Evolutionary conservation across 2,888 invertebrate genomes (phyloP).

Genomic region (Pecten maximus): DNA sequence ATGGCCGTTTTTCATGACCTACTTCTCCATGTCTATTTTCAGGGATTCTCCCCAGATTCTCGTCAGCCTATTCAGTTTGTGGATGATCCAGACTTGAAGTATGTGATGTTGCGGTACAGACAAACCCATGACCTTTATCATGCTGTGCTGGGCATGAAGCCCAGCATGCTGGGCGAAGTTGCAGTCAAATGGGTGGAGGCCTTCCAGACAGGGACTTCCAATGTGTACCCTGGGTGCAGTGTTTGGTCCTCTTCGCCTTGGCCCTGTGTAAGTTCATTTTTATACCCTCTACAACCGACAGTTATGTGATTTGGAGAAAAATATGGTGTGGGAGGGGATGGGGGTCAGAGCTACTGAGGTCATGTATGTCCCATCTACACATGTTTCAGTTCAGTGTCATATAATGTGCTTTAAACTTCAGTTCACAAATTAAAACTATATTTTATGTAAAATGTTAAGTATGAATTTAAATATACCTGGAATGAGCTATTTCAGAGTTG

Average conservation of each 20-base stretch:
- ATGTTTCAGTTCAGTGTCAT: too few relatives aligned
- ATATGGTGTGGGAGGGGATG: too few relatives aligned
- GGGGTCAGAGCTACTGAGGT: too few relatives aligned
- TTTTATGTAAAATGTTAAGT: too few relatives aligned
- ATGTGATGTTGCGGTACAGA: slow-evolving; percentile 98
- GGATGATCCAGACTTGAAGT: slow-evolving; percentile 93
- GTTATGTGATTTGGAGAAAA: not conserved
- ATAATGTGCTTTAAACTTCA: too few relatives aligned
- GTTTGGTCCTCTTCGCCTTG: slow-evolving; percentile 93
- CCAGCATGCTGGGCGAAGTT: slow-evolving; percentile 87
- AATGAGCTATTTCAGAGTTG: too few relatives aligned
- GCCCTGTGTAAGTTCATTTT: slow-evolving; percentile 87
- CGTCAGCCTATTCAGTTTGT: slow-evolving; percentile 95
- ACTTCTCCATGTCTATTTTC: slow-evolving; percentile 52
- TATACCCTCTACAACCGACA: too few relatives aligned
- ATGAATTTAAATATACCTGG: too few relatives aligned
- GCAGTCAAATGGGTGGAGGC: slow-evolving; percentile 99
- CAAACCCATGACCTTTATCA: slow-evolving; percentile 98
- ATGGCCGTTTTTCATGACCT: not conserved
- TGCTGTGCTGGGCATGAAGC: slow-evolving; percentile 92
- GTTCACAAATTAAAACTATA: too few relatives aligned
- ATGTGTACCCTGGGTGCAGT: slow-evolving; percentile 97
- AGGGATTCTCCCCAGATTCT: slow-evolving; percentile 96
- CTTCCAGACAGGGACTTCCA: slow-evolving; percentile 95
- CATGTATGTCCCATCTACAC: too few relatives aligned